A percentile compares a stretch with the other conserved stretches of the same genome.
Conservation (phyloP, 37 sponge, comb jelly and placozoan species). For the Spongilla lacustris region DNA sequence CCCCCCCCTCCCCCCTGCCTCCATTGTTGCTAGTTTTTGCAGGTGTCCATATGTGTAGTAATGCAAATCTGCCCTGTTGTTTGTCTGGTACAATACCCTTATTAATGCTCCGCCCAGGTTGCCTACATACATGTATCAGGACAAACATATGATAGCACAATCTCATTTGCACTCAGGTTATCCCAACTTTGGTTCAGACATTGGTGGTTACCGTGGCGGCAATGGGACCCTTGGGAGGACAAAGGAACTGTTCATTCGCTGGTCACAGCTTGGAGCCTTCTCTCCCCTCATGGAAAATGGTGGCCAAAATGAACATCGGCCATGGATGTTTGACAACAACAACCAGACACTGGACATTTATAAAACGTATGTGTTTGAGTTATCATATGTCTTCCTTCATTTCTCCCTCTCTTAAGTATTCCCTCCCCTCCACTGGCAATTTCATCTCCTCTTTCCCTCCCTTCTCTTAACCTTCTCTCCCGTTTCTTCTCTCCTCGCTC, state of each 20-base stretch:
- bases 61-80: too few species aligned
- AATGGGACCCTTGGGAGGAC: constrained; percentile 67
- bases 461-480: background rate
- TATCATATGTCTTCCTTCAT: too few species aligned
- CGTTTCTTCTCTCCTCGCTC: too few species aligned
- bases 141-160: background rate
- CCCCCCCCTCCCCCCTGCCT: too few species aligned
- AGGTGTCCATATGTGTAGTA: too few species aligned
- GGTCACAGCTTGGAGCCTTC: constrained; percentile 87
- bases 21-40: too few species aligned
- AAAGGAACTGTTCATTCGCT: constrained; percentile 79
- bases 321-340: constrained; percentile 83
- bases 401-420: background rate
- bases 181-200: constrained; percentile 90
- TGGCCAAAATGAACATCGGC: constrained; percentile 85
- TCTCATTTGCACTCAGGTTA: constrained; percentile 49
- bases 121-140: too few species aligned
- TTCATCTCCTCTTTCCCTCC: background rate
- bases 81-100: too few species aligned
- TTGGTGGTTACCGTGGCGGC: constrained; percentile 83
- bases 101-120: too few species aligned
- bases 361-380: constrained; percentile 37
- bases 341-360: constrained; percentile 79
- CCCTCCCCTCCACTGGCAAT: background rate
- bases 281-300: constrained; percentile 94